phyloP scores from a whole-genome alignment of 2,797 vertebrate genomes.

The Clarias laeviceps region DNA sequence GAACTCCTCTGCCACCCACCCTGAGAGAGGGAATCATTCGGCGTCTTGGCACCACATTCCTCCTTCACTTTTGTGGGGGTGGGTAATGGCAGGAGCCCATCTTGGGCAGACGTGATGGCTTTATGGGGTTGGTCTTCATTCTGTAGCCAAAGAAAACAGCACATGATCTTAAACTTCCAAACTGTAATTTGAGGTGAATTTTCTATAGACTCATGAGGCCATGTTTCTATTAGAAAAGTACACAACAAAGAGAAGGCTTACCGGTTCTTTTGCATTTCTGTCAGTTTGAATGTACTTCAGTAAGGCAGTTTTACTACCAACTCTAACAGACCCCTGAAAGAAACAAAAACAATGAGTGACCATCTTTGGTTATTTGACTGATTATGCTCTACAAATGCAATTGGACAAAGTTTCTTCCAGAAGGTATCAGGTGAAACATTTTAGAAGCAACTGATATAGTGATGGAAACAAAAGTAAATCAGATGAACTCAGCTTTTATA shows the following conservation, averaged over 20 bases:
- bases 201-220: neutral
- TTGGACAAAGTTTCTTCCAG: constrained; percentile 33
- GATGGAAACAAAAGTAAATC: constrained; percentile 2
- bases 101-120: constrained; percentile 56
- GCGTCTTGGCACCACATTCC: constrained; percentile 57
- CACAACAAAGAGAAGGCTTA: constrained; percentile 55
- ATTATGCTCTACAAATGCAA: constrained; percentile 12
- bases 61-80: constrained; percentile 60
- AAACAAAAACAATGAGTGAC: constrained; percentile 48
- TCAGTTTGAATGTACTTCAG: constrained; percentile 77
- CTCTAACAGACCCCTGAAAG: constrained; percentile 80
- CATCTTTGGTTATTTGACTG: neutral
- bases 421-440: constrained; percentile 18
- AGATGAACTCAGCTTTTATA: constrained; percentile 9
- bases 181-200: neutral
- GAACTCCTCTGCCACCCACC: constrained; percentile 75
- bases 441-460: constrained; percentile 20
- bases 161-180: neutral
- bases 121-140: constrained; percentile 67
- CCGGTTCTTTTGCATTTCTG: constrained; percentile 65
- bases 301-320: constrained; percentile 77
- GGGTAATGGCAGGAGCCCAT: constrained; percentile 65
- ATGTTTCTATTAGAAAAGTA: neutral
- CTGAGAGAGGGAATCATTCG: constrained; percentile 58
- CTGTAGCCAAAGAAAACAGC: constrained; percentile 1